These are phyloP conservation scores for Scelioninae gen. 1 DNA, from an alignment of 2,888 invertebrate species.

Conservation along the genomic window DNA sequence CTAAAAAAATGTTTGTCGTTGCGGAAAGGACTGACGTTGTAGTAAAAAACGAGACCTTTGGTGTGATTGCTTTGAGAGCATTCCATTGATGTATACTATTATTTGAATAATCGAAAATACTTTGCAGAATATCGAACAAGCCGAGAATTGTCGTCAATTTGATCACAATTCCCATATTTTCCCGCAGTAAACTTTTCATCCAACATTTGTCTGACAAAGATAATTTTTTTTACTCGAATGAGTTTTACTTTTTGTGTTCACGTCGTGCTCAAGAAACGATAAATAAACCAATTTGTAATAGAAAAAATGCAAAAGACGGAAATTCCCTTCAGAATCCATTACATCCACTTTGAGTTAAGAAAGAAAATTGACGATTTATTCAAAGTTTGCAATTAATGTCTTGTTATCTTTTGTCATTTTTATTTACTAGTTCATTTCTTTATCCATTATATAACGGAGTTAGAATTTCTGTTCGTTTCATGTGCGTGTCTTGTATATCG, in stretches of 20 bases:
- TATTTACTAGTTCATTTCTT: conserved; percentile 23
- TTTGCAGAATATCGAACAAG: conserved; percentile 8
- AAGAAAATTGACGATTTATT: not conserved
- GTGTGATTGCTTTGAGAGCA: conserved; percentile 5
- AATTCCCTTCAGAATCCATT: no score
- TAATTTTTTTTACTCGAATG: conserved; percentile 1
- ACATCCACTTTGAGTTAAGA: not conserved
- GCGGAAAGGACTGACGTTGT: conserved; percentile 12
- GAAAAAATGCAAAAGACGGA: not conserved
- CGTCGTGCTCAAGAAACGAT: not conserved
- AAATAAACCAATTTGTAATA: not conserved
- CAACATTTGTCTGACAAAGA: not conserved
- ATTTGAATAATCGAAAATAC: conserved; percentile 24
- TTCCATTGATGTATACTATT: conserved; percentile 10
- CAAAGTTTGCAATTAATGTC: not conserved
- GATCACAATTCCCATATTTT: conserved; percentile 8
- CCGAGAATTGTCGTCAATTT: conserved; percentile 7
- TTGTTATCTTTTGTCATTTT: conserved; percentile 3
- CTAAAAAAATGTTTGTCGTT: conserved; percentile 16
- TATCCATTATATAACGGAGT: conserved; percentile 47
- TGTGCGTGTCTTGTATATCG: conserved; percentile 66
- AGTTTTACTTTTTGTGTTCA: not conserved
- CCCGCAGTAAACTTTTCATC: not conserved
- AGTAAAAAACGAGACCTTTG: conserved; percentile 9
- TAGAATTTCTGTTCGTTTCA: conserved; percentile 56